These are phyloP conservation scores for Murina feae DNA, from an alignment of 2,113 vertebrate genomes.

Conservation along the genomic window DNA sequence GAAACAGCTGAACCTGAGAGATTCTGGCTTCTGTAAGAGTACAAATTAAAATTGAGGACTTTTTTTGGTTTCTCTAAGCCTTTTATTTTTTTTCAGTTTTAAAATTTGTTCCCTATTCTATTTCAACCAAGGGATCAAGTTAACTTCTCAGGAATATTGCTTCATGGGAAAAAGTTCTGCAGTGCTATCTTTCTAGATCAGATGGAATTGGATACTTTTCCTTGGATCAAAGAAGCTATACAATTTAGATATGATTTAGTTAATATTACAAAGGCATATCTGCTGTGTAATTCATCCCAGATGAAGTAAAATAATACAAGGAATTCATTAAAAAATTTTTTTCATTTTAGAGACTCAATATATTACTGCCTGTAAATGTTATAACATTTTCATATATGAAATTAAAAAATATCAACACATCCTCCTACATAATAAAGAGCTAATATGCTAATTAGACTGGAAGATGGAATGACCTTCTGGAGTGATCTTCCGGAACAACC, in stretches of 20 bases:
- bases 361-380: not conserved
- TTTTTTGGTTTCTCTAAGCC: not conserved
- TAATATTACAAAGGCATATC: not conserved
- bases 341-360: not conserved
- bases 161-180: not conserved
- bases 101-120: not conserved
- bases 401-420: not conserved
- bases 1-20: not conserved
- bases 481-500: too few species aligned
- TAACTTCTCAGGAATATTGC: not conserved
- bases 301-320: constrained; percentile 11
- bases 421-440: too few species aligned
- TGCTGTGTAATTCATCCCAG: not conserved
- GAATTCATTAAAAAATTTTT: not conserved
- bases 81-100: not conserved
- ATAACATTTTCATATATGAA: constrained; percentile 18
- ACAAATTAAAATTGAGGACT: not conserved
- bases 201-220: not conserved
- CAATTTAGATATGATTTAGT: not conserved
- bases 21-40: not conserved
- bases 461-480: too few species aligned
- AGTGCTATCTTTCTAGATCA: not conserved
- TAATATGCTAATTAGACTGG: too few species aligned
- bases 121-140: not conserved
- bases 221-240: not conserved